Evolutionary conservation across 2,797 vertebrate genomes (phyloP).

Genomic region (Schizopygopsis malacanthus): DNA sequence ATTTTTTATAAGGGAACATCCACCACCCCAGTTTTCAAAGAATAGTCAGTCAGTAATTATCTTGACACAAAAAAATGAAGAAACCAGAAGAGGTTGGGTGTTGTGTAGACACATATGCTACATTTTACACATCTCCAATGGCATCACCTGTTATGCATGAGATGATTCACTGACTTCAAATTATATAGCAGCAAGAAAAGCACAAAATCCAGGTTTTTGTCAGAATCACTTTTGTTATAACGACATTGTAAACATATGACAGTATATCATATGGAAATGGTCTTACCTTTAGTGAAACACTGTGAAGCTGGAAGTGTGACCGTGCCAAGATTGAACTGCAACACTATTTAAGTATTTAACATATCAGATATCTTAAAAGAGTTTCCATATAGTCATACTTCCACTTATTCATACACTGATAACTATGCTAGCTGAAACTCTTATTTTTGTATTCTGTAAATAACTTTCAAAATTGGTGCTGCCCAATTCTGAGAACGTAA

Average conservation of each 20-base stretch:
- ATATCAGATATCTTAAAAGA: slow-evolving; percentile 40
- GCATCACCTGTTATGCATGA: slow-evolving; percentile 60
- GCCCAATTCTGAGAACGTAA: slow-evolving; percentile 38
- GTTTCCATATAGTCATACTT: slow-evolving; percentile 39
- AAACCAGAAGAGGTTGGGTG: background rate
- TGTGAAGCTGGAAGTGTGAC: slow-evolving; percentile 58
- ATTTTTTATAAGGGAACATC: slow-evolving; percentile 99
- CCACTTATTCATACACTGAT: slow-evolving; percentile 20
- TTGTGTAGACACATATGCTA: background rate
- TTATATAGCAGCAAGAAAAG: slow-evolving; percentile 68
- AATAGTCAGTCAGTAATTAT: slow-evolving; percentile 67
- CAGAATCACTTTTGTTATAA: slow-evolving; percentile 69
- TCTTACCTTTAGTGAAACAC: slow-evolving; percentile 51
- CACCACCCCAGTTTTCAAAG: slow-evolving; percentile 87
- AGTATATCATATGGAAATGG: slow-evolving; percentile 44
- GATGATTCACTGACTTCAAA: slow-evolving; percentile 43
- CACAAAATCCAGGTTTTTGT: slow-evolving; percentile 73
- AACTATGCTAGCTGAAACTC: slow-evolving; percentile 49
- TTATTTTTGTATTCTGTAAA: slow-evolving; percentile 60
- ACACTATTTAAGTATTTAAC: slow-evolving; percentile 48
- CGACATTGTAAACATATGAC: slow-evolving; percentile 46
- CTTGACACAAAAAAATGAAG: background rate
- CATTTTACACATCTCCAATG: slow-evolving; percentile 54
- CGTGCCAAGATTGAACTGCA: slow-evolving; percentile 57
- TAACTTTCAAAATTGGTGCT: slow-evolving; percentile 66